Conservation (phyloP, 2,888 invertebrate species). For the Mesochorus sp. region DNA sequence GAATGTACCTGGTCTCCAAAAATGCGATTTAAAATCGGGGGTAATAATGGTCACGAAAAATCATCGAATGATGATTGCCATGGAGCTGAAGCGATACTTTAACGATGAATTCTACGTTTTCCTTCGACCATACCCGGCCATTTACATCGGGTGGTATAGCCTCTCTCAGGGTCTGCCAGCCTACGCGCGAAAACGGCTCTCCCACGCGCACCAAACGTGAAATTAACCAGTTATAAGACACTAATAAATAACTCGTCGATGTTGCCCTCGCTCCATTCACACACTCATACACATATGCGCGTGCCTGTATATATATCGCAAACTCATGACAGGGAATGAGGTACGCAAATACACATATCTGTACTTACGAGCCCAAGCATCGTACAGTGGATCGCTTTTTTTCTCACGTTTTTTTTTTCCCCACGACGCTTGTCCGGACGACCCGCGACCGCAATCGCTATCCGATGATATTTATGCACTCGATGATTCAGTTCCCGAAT, state of each 20-base stretch:
- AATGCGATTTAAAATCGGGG: neutral
- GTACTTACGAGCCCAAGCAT: slow-evolving; percentile 14
- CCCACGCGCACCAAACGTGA: slow-evolving; percentile 67
- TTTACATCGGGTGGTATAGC: slow-evolving; percentile 34
- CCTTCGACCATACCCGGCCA: slow-evolving; percentile 25
- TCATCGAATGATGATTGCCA: neutral
- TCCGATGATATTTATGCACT: slow-evolving; percentile 47
- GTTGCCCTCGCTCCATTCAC: slow-evolving; percentile 25
- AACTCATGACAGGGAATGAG: slow-evolving; percentile 24
- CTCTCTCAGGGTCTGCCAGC: slow-evolving; percentile 65
- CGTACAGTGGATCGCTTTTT: slow-evolving; percentile 13
- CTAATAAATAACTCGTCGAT: slow-evolving; percentile 66
- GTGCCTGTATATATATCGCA: slow-evolving; percentile 39
- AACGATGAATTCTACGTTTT: slow-evolving; percentile 50
- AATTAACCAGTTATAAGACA: slow-evolving; percentile 68
- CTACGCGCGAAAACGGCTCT: slow-evolving; percentile 66
- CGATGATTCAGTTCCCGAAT: slow-evolving; percentile 51
- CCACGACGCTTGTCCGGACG: slow-evolving; percentile 32
- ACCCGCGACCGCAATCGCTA: slow-evolving; percentile 43
- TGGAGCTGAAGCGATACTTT: slow-evolving; percentile 8
- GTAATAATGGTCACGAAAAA: neutral
- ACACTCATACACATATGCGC: slow-evolving; percentile 1
- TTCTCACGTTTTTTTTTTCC: slow-evolving; percentile 6
- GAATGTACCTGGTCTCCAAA: too few species aligned
- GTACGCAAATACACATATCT: slow-evolving; percentile 32